phyloP scores from a whole-genome alignment of 1,140 invertebrate species.

The Pentalonia nigronervosa region DNA sequence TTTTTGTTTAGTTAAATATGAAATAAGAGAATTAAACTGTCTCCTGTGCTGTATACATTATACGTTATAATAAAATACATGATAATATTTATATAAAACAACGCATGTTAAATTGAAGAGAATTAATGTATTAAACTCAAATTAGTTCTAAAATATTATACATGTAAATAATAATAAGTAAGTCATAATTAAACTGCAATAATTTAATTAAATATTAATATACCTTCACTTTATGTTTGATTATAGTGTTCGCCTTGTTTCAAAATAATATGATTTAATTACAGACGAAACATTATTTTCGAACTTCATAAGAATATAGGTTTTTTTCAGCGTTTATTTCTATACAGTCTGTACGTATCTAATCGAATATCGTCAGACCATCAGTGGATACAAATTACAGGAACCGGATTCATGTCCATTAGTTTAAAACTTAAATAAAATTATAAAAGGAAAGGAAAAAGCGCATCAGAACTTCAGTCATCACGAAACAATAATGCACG shows the following conservation, averaged over 20 bases:
- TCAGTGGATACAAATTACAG: not conserved
- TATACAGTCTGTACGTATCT: not conserved
- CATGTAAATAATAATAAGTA: not conserved
- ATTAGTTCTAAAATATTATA: not conserved
- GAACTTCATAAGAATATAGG: not conserved
- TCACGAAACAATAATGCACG: not conserved
- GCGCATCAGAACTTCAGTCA: not conserved
- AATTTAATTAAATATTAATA: not conserved
- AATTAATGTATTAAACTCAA: not conserved
- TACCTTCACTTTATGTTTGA: not conserved
- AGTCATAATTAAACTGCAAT: not conserved
- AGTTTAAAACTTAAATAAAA: not conserved
- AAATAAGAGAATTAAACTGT: not conserved
- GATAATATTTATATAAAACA: not conserved
- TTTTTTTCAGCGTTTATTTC: not conserved
- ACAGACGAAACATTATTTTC: not conserved
- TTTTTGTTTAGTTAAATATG: not conserved
- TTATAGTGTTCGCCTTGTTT: not conserved
- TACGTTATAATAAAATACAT: not conserved
- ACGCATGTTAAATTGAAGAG: not conserved
- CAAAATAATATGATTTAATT: not conserved
- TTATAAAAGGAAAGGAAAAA: not conserved
- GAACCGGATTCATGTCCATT: not conserved
- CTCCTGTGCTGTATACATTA: not conserved
- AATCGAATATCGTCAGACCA: not conserved